These are phyloP conservation scores for Ptychodera flava DNA, from an alignment of 35 echinoderm and acorn worm species.

Conservation along the genomic window DNA sequence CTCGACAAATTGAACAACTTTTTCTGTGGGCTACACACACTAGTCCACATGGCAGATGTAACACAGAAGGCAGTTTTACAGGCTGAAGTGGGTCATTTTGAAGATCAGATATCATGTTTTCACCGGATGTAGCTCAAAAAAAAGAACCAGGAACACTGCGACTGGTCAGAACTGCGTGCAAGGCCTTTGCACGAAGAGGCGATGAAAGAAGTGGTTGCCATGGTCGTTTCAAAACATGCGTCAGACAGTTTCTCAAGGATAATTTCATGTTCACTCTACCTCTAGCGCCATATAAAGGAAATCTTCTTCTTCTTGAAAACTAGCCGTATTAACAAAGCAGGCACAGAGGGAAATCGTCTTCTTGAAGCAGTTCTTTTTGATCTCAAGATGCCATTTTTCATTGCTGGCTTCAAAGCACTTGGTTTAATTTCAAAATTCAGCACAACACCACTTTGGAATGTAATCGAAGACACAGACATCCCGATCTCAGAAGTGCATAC, in stretches of 20 bases:
- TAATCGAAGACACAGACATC: constrained; percentile 16
- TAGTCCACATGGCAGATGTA: too few relatives aligned
- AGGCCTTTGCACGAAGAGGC: constrained; percentile 28
- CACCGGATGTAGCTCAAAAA: too few relatives aligned
- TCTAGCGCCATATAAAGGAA: constrained; percentile 14
- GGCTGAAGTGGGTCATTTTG: too few relatives aligned
- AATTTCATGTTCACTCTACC: constrained; percentile 6
- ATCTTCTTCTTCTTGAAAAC: constrained; percentile 15
- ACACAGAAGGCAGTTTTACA: too few relatives aligned
- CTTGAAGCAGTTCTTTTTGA: constrained; percentile 23
- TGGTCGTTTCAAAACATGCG: constrained; percentile 15
- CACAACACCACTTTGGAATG: constrained; percentile 22
- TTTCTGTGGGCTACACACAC: too few relatives aligned
- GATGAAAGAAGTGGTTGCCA: constrained; percentile 35
- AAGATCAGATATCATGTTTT: too few relatives aligned
- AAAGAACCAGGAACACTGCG: constrained; percentile 43
- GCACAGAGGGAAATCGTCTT: constrained; percentile 29
- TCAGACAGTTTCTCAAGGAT: background rate
- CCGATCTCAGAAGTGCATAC: constrained; percentile 26
- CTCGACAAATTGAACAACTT: too few relatives aligned
- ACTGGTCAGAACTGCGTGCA: constrained; percentile 37
- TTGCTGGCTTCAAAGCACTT: constrained; percentile 28
- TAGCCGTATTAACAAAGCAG: constrained; percentile 15
- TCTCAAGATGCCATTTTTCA: background rate
- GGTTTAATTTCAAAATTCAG: constrained; percentile 35